Evolutionary conservation across 2,113 vertebrate genomes (phyloP).

Genomic region (Rissa tridactyla): DNA sequence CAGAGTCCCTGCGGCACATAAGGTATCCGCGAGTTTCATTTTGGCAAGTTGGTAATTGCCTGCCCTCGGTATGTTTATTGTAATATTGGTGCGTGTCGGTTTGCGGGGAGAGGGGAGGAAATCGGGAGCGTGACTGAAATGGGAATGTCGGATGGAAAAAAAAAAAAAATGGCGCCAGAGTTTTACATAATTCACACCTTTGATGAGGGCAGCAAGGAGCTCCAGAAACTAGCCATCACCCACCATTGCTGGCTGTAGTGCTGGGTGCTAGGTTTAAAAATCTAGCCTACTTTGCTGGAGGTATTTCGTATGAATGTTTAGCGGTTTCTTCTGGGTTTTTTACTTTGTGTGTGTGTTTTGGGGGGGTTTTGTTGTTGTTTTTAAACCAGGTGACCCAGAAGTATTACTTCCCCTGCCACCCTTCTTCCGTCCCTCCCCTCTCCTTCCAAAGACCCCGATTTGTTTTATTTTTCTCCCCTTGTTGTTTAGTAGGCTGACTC

Average conservation of each 20-base stretch:
- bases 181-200: neutral
- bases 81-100: neutral
- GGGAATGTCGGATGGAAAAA: neutral
- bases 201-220: neutral
- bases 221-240: neutral
- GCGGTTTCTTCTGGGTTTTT: neutral
- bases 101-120: neutral
- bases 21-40: neutral
- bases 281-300: neutral
- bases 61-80: neutral
- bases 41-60: neutral
- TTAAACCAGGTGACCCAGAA: neutral
- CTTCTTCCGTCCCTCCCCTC: neutral
- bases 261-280: neutral
- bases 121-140: neutral
- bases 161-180: rapidly evolving
- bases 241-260: neutral
- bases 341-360: neutral
- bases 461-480: neutral
- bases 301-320: rapidly evolving
- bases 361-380: neutral
- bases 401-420: neutral
- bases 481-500: neutral
- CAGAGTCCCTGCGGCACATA: neutral
- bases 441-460: neutral